A percentile compares a stretch with the other conserved stretches of the same genome.
phyloP scores from a whole-genome alignment of 2,888 invertebrate genomes.

The Macrosoma leucophasiata region DNA sequence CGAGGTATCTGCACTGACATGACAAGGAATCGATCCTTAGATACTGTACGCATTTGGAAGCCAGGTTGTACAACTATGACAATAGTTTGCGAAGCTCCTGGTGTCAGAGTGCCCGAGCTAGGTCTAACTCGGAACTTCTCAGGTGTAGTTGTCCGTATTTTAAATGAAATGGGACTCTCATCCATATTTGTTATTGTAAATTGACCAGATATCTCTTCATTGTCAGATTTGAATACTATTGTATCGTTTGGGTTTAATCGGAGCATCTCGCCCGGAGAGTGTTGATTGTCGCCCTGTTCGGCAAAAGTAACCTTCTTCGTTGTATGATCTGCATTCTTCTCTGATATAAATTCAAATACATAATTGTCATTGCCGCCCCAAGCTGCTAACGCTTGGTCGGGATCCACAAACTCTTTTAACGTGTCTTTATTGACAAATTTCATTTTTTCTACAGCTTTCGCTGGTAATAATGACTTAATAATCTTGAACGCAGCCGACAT shows the following conservation, averaged over 20 bases:
- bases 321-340: conserved; percentile 45
- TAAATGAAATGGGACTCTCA: conserved; percentile 39
- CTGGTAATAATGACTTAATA: conserved; percentile 89
- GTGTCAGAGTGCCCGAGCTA: conserved; percentile 81
- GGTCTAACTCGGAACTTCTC: conserved; percentile 92
- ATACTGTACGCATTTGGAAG: conserved; percentile 74
- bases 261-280: conserved; percentile 55
- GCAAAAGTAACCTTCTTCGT: conserved; percentile 20
- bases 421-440: conserved; percentile 87
- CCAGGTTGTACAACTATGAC: conserved; percentile 81
- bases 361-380: conserved; percentile 91
- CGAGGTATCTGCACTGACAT: conserved; percentile 80
- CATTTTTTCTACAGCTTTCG: conserved; percentile 91
- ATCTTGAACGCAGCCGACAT: conserved; percentile 94
- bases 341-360: conserved; percentile 82
- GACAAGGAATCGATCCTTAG: conserved; percentile 88
- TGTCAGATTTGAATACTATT: conserved; percentile 77
- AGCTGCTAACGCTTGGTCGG: conserved; percentile 82
- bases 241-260: conserved; percentile 76
- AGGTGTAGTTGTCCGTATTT: conserved; percentile 94
- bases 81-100: conserved; percentile 75
- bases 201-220: conserved; percentile 75
- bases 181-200: conserved; percentile 79
- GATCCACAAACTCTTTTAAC: conserved; percentile 83
- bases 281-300: conserved; percentile 12